These are phyloP conservation scores for Sarcophaga rosellei DNA, from an alignment of 2,888 invertebrate genomes.

Conservation along the genomic window DNA sequence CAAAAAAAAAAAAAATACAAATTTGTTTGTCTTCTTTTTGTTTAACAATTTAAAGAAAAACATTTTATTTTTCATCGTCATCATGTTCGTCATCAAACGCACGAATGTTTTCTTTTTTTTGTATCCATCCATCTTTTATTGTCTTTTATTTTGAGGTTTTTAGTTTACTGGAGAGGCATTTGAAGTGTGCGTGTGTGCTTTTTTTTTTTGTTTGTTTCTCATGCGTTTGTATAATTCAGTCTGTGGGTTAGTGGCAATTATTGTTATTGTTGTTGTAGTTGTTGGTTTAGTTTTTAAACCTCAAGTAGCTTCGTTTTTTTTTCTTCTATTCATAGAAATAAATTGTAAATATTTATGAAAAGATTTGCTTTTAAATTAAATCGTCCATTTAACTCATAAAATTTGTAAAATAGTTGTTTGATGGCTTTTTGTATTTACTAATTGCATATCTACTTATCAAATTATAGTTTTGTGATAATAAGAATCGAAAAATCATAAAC, in stretches of 20 bases:
- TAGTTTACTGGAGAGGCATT: background rate
- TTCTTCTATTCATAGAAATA: no score
- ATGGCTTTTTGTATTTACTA: no score
- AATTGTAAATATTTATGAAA: no score
- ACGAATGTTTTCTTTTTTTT: background rate
- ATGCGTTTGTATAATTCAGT: background rate
- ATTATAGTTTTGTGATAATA: no score
- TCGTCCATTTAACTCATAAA: no score
- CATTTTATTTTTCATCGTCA: background rate
- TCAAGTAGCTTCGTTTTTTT: no score
- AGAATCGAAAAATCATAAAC: no score
- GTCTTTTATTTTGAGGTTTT: background rate
- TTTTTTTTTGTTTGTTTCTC: background rate
- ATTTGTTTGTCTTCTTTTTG: conserved; percentile 33
- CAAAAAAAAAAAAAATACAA: background rate
- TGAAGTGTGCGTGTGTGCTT: no score
- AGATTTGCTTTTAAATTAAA: no score
- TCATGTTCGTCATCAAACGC: background rate
- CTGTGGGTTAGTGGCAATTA: background rate
- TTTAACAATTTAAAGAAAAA: conserved; percentile 24
- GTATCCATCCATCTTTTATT: background rate
- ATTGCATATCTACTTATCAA: no score
- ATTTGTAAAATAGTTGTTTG: no score
- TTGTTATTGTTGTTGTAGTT: background rate
- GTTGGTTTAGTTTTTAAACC: background rate